Evolutionary conservation across 2,888 invertebrate species (phyloP).

Genomic region (Opisthograptis luteolata): DNA sequence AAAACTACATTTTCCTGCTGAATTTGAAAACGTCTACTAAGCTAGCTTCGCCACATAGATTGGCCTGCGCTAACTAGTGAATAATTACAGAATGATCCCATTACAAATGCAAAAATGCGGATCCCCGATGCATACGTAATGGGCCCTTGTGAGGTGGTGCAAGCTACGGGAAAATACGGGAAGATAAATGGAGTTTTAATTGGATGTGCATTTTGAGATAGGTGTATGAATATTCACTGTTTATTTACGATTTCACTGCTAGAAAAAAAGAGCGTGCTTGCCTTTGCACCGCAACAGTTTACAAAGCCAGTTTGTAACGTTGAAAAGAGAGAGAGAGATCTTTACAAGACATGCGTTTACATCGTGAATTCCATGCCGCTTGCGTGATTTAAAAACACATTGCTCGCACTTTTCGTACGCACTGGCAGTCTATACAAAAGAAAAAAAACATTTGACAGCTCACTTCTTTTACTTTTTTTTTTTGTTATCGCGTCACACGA

Average conservation of each 20-base stretch:
- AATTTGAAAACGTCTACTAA: constrained; percentile 54
- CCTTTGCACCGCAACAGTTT: no score
- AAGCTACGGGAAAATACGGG: constrained; percentile 40
- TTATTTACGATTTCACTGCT: constrained; percentile 13
- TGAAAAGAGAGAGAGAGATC: no score
- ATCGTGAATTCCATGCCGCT: no score
- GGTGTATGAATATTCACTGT: constrained; percentile 9
- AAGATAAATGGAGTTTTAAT: constrained; percentile 15
- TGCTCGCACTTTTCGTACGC: no score
- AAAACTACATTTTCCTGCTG: constrained; percentile 37
- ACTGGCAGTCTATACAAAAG: no score
- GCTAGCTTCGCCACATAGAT: constrained; percentile 53
- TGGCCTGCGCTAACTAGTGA: constrained; percentile 75
- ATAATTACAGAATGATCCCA: constrained; percentile 81
- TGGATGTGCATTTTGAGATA: constrained; percentile 16
- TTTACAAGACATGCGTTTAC: no score
- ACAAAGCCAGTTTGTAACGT: no score
- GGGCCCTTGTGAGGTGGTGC: constrained; percentile 47
- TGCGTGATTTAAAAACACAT: no score
- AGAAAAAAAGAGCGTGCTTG: no score
- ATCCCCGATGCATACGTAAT: constrained; percentile 76
- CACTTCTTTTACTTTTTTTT: no score
- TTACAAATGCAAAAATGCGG: constrained; percentile 82
- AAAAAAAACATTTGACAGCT: no score
- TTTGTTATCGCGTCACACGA: no score